A percentile compares a stretch with the other conserved stretches of the same genome.
phyloP scores from a whole-genome alignment of 1,140 invertebrate genomes.

The Dendrolimus kikuchii region DNA sequence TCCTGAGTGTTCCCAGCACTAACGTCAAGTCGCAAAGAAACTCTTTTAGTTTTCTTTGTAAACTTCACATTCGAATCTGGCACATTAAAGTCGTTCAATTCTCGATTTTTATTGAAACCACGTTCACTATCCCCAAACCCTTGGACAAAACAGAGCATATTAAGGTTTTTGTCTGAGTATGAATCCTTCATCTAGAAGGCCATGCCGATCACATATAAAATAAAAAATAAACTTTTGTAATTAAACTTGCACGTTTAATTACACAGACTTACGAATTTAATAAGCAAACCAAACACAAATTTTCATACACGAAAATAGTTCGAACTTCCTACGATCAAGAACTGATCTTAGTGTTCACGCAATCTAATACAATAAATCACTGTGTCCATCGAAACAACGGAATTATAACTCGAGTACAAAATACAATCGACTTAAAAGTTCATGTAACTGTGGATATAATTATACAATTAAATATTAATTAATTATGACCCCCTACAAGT shows the following conservation, averaged over 20 bases:
- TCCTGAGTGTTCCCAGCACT: conserved; percentile 3
- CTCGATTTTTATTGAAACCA: conserved; percentile 35
- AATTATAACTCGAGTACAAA: background rate
- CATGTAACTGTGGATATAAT: too few species aligned
- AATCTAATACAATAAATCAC: conserved; percentile 5
- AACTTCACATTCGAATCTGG: conserved; percentile 22
- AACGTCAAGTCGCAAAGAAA: conserved; percentile 22
- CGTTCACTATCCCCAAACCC: conserved; percentile 46
- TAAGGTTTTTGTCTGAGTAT: conserved; percentile 46
- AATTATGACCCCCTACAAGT: conserved; percentile 13
- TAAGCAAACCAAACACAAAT: conserved; percentile 6
- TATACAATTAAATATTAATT: too few species aligned
- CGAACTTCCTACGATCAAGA: conserved; percentile 5
- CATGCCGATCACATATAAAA: conserved; percentile 12
- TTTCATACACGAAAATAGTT: conserved; percentile 13
- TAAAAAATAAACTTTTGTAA: too few species aligned
- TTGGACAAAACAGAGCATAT: conserved; percentile 68
- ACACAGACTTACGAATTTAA: background rate
- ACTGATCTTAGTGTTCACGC: conserved; percentile 6
- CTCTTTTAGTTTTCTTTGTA: conserved; percentile 27
- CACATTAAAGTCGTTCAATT: conserved; percentile 25
- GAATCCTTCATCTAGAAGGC: conserved; percentile 64
- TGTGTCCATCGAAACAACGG: conserved; percentile 1
- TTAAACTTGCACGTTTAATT: too few species aligned
- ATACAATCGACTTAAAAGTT: too few species aligned